phyloP scores from a whole-genome alignment of 2,888 invertebrate species.

The Zygothrica quintamaculata region DNA sequence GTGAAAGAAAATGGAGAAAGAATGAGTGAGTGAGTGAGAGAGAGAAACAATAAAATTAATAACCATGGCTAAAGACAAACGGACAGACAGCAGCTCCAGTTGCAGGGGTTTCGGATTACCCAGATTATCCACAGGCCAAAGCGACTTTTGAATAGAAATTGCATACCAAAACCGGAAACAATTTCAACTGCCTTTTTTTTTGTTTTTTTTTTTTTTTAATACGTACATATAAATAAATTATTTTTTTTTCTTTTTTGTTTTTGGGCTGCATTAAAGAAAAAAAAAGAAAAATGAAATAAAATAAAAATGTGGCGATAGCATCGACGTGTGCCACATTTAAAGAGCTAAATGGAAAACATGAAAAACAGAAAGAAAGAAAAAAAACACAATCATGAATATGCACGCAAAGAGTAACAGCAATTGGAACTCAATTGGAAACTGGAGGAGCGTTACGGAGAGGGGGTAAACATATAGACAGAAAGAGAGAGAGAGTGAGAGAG shows the following conservation, averaged over 20 bases:
- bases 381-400: constrained; percentile 53
- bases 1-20: too few relatives aligned
- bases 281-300: too few relatives aligned
- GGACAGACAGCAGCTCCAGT: constrained; percentile 21
- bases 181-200: constrained; percentile 55
- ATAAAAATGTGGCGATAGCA: constrained; percentile 60
- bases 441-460: too few relatives aligned
- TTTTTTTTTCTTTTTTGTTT: too few relatives aligned
- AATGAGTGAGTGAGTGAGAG: too few relatives aligned
- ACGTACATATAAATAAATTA: too few relatives aligned
- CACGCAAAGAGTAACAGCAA: constrained; percentile 40
- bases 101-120: background rate
- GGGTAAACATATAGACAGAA: background rate
- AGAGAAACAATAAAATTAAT: constrained; percentile 20
- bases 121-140: background rate
- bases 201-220: constrained; percentile 30
- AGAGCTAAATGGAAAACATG: constrained; percentile 65
- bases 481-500: constrained; percentile 1
- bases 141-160: constrained; percentile 51
- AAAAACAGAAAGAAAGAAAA: constrained; percentile 54
- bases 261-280: constrained; percentile 50
- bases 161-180: constrained; percentile 70
- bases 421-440: background rate
- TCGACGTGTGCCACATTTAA: constrained; percentile 77
- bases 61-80: constrained; percentile 5